A percentile compares a stretch with the other conserved stretches of the same genome.
phyloP scores from a whole-genome alignment of 2,113 vertebrate species.

The Mesoclemmys tuberculata region DNA sequence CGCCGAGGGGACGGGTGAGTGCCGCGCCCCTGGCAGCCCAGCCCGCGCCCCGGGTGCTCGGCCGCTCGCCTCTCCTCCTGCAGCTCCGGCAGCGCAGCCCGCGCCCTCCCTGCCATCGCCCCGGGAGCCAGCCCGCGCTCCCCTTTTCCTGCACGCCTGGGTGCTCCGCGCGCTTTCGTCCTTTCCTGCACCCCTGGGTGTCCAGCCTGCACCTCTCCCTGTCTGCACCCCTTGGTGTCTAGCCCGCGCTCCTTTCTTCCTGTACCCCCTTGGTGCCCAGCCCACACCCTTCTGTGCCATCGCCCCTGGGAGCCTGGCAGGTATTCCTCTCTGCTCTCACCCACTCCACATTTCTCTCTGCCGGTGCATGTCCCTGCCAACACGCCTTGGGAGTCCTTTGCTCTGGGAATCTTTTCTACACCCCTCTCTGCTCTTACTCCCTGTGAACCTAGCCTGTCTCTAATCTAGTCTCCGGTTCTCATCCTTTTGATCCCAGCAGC shows the following conservation, averaged over 20 bases:
- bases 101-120: too few relatives aligned
- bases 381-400: too few relatives aligned
- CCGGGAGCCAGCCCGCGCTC: too few relatives aligned
- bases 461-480: not conserved
- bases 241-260: not conserved
- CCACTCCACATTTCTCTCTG: not conserved
- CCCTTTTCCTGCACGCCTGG: too few relatives aligned
- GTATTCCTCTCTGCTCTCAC: not conserved
- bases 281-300: not conserved
- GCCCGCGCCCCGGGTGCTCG: not conserved
- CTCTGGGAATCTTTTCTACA: too few relatives aligned
- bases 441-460: not conserved
- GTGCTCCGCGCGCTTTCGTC: not conserved
- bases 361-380: too few relatives aligned
- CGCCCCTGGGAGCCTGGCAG: not conserved
- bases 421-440: not conserved
- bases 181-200: not conserved
- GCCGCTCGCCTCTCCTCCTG: not conserved
- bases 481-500: not conserved
- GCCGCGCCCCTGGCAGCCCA: not conserved
- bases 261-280: not conserved
- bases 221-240: not conserved
- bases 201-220: not conserved
- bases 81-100: too few relatives aligned
- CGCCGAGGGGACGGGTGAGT: constrained; percentile 90